Evolutionary conservation across 2,888 invertebrate genomes (phyloP).

Genomic region (Patella pellucida): DNA sequence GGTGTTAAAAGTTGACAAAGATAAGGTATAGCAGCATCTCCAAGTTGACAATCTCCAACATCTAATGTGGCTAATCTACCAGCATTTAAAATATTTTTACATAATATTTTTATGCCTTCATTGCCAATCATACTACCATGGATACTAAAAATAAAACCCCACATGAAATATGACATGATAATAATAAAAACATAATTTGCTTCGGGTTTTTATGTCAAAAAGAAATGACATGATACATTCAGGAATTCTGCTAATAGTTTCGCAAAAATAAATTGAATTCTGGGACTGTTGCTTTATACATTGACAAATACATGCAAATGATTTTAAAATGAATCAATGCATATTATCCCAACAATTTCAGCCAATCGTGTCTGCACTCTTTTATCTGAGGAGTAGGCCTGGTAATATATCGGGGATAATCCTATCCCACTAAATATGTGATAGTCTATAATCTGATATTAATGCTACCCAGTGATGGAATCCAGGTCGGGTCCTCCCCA

Average conservation of each 20-base stretch:
- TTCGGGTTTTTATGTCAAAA: neutral
- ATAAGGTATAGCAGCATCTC: conserved; percentile 53
- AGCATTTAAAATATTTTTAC: conserved; percentile 47
- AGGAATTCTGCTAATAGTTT: neutral
- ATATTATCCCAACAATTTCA: too few species aligned
- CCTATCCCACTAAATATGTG: too few species aligned
- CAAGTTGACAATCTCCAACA: conserved; percentile 61
- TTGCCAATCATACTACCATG: conserved; percentile 60
- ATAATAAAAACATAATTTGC: neutral
- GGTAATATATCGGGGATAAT: too few species aligned
- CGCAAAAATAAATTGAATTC: neutral
- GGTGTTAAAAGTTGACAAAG: conserved; percentile 51
- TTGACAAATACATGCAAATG: too few species aligned
- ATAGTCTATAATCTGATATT: too few species aligned
- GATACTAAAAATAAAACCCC: conserved; percentile 43
- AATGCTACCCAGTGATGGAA: too few species aligned
- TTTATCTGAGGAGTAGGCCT: too few species aligned
- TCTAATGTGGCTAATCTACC: conserved; percentile 60
- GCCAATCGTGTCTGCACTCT: too few species aligned
- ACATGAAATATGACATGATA: too few species aligned
- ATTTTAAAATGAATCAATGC: too few species aligned
- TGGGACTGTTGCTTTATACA: too few species aligned
- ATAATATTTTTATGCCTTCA: conserved; percentile 50
- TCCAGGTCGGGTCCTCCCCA: too few species aligned
- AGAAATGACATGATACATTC: neutral